phyloP scores from a whole-genome alignment of 2,888 invertebrate genomes.

The Scaptomyza caliginosa region DNA sequence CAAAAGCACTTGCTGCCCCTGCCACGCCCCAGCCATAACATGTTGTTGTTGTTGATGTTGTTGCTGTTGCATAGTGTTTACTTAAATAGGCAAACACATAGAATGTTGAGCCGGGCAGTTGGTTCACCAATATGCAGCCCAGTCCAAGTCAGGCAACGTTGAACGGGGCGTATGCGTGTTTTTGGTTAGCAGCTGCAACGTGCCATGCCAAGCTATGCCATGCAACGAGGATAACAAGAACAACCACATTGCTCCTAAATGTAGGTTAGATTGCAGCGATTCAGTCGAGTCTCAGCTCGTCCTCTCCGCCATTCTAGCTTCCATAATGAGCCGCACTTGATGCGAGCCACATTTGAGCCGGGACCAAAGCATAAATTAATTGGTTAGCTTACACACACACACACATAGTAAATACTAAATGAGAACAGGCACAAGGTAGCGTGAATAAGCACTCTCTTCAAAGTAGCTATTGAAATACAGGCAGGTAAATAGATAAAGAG shows the following conservation, averaged over 20 bases:
- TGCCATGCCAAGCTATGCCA: too few species aligned
- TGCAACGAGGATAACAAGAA: constrained; percentile 27
- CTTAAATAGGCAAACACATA: constrained; percentile 55
- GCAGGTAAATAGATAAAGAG: not conserved
- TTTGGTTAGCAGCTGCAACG: constrained; percentile 35
- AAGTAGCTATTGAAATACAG: constrained; percentile 11
- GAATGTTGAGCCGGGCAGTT: constrained; percentile 32
- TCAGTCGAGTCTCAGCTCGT: constrained; percentile 13
- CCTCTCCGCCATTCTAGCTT: not conserved
- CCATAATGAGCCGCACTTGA: constrained; percentile 52
- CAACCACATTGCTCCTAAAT: constrained; percentile 33
- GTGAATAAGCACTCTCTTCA: constrained; percentile 21
- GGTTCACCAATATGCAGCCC: constrained; percentile 39
- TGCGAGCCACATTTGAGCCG: constrained; percentile 50
- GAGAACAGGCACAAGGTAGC: constrained; percentile 47
- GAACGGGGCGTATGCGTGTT: constrained; percentile 50
- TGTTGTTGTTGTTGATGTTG: constrained; percentile 14
- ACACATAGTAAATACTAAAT: constrained; percentile 9
- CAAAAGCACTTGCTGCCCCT: constrained; percentile 32
- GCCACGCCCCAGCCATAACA: not conserved
- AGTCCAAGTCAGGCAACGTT: constrained; percentile 22
- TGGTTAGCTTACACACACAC: constrained; percentile 35
- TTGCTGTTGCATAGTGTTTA: constrained; percentile 46
- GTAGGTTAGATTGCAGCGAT: constrained; percentile 62
- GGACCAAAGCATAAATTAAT: constrained; percentile 60